A percentile compares a stretch with the other conserved stretches of the same genome.
Evolutionary conservation across 2,888 invertebrate genomes (phyloP).

Genomic region (Dichetophora obliterata): DNA sequence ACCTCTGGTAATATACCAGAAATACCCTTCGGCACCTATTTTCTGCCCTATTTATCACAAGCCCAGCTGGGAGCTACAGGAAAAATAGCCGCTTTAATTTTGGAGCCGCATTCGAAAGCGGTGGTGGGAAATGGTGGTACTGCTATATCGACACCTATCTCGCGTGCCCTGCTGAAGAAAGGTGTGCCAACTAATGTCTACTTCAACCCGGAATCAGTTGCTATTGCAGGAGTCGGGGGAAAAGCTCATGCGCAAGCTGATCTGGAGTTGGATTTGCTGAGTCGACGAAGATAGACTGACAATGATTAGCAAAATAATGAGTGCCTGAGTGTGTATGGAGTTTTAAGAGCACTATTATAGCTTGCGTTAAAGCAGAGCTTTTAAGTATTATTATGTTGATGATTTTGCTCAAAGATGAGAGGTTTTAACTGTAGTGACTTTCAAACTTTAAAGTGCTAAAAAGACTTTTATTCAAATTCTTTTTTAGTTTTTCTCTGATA

Average conservation of each 20-base stretch:
- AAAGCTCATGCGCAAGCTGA: constrained; percentile 83
- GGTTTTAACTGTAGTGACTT: too few species aligned
- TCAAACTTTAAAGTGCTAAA: too few species aligned
- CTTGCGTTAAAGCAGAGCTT: too few species aligned
- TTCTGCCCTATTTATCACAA: constrained; percentile 60
- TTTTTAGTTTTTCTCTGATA: too few species aligned
- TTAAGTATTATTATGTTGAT: too few species aligned
- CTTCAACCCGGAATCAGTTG: constrained; percentile 78
- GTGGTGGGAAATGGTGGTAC: constrained; percentile 76
- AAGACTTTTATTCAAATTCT: too few species aligned
- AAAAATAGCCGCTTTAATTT: constrained; percentile 69
- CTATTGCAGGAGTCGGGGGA: constrained; percentile 82
- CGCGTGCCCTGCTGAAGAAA: constrained; percentile 75
- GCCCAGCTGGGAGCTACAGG: constrained; percentile 40
- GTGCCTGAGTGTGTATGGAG: too few species aligned
- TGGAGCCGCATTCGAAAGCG: constrained; percentile 78
- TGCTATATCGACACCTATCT: constrained; percentile 79
- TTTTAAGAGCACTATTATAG: too few species aligned
- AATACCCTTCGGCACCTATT: constrained; percentile 64
- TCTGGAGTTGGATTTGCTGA: constrained; percentile 73
- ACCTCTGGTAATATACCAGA: constrained; percentile 61
- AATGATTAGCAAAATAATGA: too few species aligned
- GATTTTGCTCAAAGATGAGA: too few species aligned
- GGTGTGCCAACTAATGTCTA: constrained; percentile 76
- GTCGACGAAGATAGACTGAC: constrained; percentile 48